Conservation (phyloP, 2,113 vertebrate genomes). For the Cygnus atratus region DNA sequence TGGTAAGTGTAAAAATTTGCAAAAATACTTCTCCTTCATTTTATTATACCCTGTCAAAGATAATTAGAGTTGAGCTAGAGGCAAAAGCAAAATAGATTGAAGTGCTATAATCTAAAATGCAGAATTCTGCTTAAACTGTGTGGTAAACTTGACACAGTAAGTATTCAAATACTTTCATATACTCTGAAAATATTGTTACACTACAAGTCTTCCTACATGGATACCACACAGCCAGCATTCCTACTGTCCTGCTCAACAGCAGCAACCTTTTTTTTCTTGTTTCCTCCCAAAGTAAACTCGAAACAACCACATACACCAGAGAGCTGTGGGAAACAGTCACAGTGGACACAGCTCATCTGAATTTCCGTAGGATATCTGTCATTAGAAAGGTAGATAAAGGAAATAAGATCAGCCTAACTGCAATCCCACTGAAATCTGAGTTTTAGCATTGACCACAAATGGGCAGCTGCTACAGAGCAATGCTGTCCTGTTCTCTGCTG, state of each 20-base stretch:
- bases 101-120: not conserved
- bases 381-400: not conserved
- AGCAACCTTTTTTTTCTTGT: not conserved
- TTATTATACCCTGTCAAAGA: not conserved
- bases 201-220: not conserved
- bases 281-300: not conserved
- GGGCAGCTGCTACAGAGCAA: not conserved
- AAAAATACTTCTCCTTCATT: not conserved
- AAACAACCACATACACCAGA: not conserved
- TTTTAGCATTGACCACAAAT: not conserved
- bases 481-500: not conserved
- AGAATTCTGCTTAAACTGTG: not conserved
- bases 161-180: not conserved
- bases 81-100: not conserved
- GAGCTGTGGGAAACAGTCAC: not conserved
- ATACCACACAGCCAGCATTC: not conserved
- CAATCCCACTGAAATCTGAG: not conserved
- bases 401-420: not conserved
- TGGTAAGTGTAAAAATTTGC: not conserved
- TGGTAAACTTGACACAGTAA: not conserved
- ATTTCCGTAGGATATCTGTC: not conserved
- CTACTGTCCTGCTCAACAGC: not conserved
- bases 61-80: not conserved
- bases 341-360: not conserved
- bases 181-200: not conserved